Base-by-base conservation (phyloP, 1,140 invertebrate genomes). In the Pogonomyrmex barbatus region DNA sequence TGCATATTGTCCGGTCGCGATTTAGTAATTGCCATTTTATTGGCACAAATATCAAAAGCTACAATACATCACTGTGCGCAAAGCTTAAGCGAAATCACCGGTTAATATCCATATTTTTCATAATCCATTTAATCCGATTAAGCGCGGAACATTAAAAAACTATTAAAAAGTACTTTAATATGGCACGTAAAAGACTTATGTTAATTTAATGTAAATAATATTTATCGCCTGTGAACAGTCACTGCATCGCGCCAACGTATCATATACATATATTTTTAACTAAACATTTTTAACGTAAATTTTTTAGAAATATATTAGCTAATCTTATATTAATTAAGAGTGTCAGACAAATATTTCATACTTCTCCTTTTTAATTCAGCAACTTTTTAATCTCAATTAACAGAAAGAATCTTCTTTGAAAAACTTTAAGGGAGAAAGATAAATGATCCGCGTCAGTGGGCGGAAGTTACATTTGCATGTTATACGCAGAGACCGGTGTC, bases 391-490 rank as follows among this genome's bases (percentile, higher is more conserved):
- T 56, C 39, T 45, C 14, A 60, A 75, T 83, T 83, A 60, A 75
- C 68, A 39, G 14, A 47, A 54, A 45, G 30, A 73, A 75, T 60
- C 79, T 24, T 24, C 14, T 83, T 50, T n/a, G 42, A 58, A 75
- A 83, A 83, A 62, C 39, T 73, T 82, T 73, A 82, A 58, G 67
- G 9, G 12, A 75, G 30, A 12, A 83, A 75, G 77, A 79, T 79
- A 79, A 60, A 83, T 83, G 56, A 73, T 75, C 73, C 42, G 68
- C 68, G 42, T 75, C 54, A 50, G 24, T 60, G 30, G n/a, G 54
- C 30, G 30, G 68, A 60, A 73, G 79, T 83, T 62, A 75, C 68
- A 83, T 83, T 83, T 83, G 54, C 79, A 83, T 83, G 54, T 83
- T 83, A 75, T 83, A 83, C 78, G 78, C 78, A 56, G 50, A 45